Conservation (phyloP, 2,888 invertebrate genomes). For the Eurois occulta region DNA sequence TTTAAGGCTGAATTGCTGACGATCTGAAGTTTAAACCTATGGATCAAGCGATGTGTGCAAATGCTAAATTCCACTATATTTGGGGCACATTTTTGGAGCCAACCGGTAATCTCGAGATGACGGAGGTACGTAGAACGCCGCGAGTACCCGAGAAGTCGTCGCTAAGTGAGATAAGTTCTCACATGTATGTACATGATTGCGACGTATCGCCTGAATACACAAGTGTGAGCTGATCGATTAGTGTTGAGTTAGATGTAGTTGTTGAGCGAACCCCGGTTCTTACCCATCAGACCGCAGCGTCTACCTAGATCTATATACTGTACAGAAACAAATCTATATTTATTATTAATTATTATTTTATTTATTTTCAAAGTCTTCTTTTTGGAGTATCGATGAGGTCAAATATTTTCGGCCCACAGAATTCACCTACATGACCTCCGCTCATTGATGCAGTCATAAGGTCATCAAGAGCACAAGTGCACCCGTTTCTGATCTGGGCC, state of each 20-base stretch:
- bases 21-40: background rate
- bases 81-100: background rate
- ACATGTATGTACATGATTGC: constrained; percentile 3
- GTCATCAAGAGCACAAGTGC: background rate
- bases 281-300: background rate
- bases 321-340: no score
- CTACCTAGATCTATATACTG: background rate
- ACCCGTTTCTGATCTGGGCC: background rate
- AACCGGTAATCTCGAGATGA: background rate
- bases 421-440: no score
- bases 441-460: background rate
- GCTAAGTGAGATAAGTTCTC: constrained; percentile 14
- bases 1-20: no score
- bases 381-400: no score
- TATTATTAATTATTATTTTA: no score
- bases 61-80: background rate
- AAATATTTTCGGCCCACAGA: background rate
- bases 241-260: background rate
- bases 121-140: background rate
- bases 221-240: background rate
- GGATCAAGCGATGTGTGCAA: background rate
- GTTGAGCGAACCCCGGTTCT: no score
- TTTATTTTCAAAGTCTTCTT: background rate
- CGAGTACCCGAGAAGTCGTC: background rate
- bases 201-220: background rate